A percentile compares a stretch with the other conserved stretches of the same genome.
Conservation (phyloP, 2,888 invertebrate species). For the Hemicrepidius hirtus region DNA sequence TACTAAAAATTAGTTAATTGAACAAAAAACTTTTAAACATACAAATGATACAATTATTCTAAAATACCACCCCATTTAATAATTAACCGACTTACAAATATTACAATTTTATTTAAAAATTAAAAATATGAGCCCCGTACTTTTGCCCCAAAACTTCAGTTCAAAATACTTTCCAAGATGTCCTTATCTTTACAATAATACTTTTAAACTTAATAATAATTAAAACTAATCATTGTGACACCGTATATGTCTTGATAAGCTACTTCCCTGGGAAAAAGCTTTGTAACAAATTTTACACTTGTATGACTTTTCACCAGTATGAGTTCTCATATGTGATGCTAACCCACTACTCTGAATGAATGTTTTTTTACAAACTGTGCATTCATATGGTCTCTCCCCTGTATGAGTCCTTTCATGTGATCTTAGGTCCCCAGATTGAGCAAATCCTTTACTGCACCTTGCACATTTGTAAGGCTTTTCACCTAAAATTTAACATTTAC, state of each 20-base stretch:
- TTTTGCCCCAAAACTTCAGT: no score
- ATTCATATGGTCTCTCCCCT: constrained; percentile 55
- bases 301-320: constrained; percentile 53
- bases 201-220: no score
- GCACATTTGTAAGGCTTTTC: constrained; percentile 59
- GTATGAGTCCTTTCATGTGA: constrained; percentile 57
- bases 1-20: no score
- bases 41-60: no score
- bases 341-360: constrained; percentile 58
- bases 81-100: no score
- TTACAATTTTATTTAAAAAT: no score
- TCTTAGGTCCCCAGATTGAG: constrained; percentile 58
- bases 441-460: constrained; percentile 57
- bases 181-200: no score
- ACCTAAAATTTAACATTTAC: constrained; percentile 49
- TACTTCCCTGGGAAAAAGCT: constrained; percentile 51
- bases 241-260: constrained; percentile 46
- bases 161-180: no score
- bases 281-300: constrained; percentile 48
- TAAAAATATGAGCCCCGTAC: no score
- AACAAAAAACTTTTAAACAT: no score
- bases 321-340: constrained; percentile 59
- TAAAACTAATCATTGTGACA: constrained; percentile 29
- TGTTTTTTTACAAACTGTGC: constrained; percentile 57
- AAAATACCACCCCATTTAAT: no score